These are phyloP conservation scores for Hephaestus fuliginosus DNA, from an alignment of 2,797 vertebrate species.

Conservation along the genomic window DNA sequence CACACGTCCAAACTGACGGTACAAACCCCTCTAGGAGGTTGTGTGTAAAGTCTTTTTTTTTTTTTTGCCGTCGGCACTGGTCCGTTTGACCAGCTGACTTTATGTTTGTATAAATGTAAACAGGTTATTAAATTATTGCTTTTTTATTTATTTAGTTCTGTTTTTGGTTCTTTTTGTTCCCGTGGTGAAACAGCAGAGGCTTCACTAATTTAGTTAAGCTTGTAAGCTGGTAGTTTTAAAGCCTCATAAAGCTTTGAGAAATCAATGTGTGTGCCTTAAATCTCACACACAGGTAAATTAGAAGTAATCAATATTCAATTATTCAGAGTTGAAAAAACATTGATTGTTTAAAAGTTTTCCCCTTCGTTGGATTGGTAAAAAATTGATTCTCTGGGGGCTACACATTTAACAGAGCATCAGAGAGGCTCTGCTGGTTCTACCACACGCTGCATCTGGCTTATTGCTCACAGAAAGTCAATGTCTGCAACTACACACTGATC, in stretches of 20 bases:
- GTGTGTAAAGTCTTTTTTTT: constrained; percentile 31
- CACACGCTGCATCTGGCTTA: constrained; percentile 23
- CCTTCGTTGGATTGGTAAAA: constrained; percentile 26
- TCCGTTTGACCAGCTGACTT: constrained; percentile 52
- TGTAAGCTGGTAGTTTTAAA: background rate
- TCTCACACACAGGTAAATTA: constrained; percentile 27
- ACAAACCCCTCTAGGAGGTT: constrained; percentile 67
- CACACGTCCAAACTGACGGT: constrained; percentile 71
- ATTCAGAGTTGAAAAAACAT: constrained; percentile 42
- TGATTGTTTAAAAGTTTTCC: constrained; percentile 27
- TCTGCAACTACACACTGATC: constrained; percentile 8
- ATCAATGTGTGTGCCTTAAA: constrained; percentile 21
- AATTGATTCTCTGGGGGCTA: constrained; percentile 31
- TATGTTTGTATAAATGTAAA: constrained; percentile 79
- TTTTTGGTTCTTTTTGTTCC: constrained; percentile 5
- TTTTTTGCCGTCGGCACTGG: constrained; percentile 40
- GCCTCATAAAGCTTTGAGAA: constrained; percentile 14
- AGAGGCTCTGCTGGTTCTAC: constrained; percentile 38
- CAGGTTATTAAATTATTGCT: constrained; percentile 83
- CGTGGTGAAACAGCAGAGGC: constrained; percentile 54
- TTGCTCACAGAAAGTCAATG: constrained; percentile 8
- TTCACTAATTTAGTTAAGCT: constrained; percentile 6
- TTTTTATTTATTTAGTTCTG: constrained; percentile 62
- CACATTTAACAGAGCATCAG: constrained; percentile 8
- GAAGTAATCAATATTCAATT: constrained; percentile 60